Evolutionary conservation across 2,888 invertebrate genomes (phyloP).

Genomic region (Reticulitermes lucifugus): DNA sequence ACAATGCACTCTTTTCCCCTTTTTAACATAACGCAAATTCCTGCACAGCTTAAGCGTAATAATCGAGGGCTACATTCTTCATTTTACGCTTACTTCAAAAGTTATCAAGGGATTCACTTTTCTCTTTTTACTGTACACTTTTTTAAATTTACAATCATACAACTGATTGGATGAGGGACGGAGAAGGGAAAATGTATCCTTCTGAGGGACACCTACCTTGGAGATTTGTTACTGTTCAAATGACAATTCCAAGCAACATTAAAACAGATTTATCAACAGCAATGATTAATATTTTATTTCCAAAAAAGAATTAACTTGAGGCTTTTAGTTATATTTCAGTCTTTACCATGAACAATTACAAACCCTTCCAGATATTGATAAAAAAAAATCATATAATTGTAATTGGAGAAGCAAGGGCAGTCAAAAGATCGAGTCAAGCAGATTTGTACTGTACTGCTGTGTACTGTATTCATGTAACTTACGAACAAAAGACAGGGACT

Average conservation of each 20-base stretch:
- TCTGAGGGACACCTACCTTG: conserved; percentile 38
- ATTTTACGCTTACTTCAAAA: conserved; percentile 35
- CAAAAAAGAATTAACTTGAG: conserved; percentile 38
- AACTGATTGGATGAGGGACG: conserved; percentile 46
- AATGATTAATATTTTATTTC: conserved; percentile 32
- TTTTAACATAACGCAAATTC: conserved; percentile 39
- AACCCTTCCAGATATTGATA: conserved; percentile 1
- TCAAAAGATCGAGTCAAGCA: conserved; percentile 10
- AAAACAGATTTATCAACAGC: conserved; percentile 36
- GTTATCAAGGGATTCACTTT: conserved; percentile 23
- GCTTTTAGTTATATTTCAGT: conserved; percentile 33
- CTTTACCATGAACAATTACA: conserved; percentile 41
- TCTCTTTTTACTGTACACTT: conserved; percentile 32
- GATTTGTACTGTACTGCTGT: conserved; percentile 34
- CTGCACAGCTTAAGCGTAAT: conserved; percentile 45
- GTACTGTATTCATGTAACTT: conserved; percentile 1
- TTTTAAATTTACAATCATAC: conserved; percentile 33
- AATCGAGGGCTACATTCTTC: background rate
- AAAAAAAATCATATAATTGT: conserved; percentile 3
- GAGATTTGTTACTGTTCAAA: conserved; percentile 26
- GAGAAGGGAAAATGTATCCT: conserved; percentile 44
- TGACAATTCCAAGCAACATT: conserved; percentile 37
- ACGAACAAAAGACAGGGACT: conserved; percentile 23
- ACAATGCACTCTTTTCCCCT: conserved; percentile 23
- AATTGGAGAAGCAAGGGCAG: conserved; percentile 36